These are phyloP conservation scores for Anguilla marmorata DNA, from an alignment of 2,797 vertebrate genomes.

Conservation along the genomic window DNA sequence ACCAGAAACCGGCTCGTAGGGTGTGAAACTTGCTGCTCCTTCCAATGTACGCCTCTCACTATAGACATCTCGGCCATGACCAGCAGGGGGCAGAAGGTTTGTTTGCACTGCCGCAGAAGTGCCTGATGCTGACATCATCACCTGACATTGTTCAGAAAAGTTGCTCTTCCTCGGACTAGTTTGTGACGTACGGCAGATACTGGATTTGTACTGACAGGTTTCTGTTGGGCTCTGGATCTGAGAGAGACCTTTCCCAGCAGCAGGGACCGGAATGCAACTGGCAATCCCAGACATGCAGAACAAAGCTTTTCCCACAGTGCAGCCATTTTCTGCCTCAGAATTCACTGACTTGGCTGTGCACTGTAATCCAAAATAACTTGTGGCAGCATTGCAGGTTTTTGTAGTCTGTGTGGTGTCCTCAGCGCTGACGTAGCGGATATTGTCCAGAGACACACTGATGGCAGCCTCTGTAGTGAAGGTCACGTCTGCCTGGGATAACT, in stretches of 20 bases:
- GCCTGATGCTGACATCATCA: conserved; percentile 49
- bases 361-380: conserved; percentile 63
- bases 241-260: conserved; percentile 85
- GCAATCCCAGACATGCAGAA: conserved; percentile 91
- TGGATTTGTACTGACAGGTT: conserved; percentile 54
- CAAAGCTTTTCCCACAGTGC: conserved; percentile 88
- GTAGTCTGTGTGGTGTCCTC: conserved; percentile 70
- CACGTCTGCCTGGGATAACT: conserved; percentile 90
- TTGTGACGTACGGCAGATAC: conserved; percentile 54
- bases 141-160: conserved; percentile 44
- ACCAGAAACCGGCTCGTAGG: conserved; percentile 47
- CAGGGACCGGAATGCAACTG: conserved; percentile 89
- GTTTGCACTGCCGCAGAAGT: conserved; percentile 51
- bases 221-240: conserved; percentile 70
- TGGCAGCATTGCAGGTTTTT: conserved; percentile 70
- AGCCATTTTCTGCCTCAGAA: conserved; percentile 70
- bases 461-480: conserved; percentile 90
- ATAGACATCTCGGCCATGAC: conserved; percentile 44
- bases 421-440: conserved; percentile 81
- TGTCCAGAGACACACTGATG: conserved; percentile 90
- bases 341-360: conserved; percentile 51
- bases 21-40: conserved; percentile 34
- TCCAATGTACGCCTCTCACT: conserved; percentile 46
- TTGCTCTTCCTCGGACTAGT: conserved; percentile 53
- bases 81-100: conserved; percentile 49